These are phyloP conservation scores for Melanophora roralis DNA, from an alignment of 2,888 invertebrate genomes.

Conservation along the genomic window DNA sequence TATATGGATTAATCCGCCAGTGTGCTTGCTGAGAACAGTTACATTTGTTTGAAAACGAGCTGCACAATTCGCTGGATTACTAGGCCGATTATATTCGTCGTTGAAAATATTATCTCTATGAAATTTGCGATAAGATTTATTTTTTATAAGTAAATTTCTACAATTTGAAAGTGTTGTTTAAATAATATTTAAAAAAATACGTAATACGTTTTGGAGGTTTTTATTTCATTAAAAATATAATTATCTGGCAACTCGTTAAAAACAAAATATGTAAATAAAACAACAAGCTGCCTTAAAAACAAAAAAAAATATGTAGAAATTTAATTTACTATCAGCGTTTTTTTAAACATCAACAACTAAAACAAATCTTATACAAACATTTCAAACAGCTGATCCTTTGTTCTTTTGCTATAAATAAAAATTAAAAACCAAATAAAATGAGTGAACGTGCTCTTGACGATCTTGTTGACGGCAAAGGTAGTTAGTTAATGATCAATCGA, in stretches of 20 bases:
- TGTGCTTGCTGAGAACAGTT: too few species aligned
- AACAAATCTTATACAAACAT: not conserved
- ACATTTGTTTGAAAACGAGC: too few species aligned
- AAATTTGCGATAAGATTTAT: too few species aligned
- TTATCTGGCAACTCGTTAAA: slow-evolving; percentile 20
- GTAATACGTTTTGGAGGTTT: not conserved
- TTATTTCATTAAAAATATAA: not conserved
- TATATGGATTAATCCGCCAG: too few species aligned
- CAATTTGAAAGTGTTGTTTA: too few species aligned
- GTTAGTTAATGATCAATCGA: slow-evolving; percentile 34
- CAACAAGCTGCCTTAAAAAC: slow-evolving; percentile 21
- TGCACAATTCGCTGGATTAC: too few species aligned
- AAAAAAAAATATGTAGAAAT: not conserved
- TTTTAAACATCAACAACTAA: slow-evolving; percentile 7
- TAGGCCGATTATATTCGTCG: too few species aligned
- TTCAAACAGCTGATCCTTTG: slow-evolving; percentile 30
- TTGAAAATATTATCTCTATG: too few species aligned
- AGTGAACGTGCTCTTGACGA: not conserved
- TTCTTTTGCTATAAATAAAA: not conserved
- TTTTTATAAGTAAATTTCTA: too few species aligned
- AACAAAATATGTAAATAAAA: not conserved
- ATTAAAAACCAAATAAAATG: slow-evolving; percentile 27
- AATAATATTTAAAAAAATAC: not conserved
- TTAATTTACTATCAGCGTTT: slow-evolving; percentile 17
- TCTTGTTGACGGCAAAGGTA: not conserved